A percentile compares a stretch with the other conserved stretches of the same genome.
These are phyloP conservation scores for Gavia stellata DNA, from an alignment of 2,113 vertebrate genomes.

Conservation along the genomic window DNA sequence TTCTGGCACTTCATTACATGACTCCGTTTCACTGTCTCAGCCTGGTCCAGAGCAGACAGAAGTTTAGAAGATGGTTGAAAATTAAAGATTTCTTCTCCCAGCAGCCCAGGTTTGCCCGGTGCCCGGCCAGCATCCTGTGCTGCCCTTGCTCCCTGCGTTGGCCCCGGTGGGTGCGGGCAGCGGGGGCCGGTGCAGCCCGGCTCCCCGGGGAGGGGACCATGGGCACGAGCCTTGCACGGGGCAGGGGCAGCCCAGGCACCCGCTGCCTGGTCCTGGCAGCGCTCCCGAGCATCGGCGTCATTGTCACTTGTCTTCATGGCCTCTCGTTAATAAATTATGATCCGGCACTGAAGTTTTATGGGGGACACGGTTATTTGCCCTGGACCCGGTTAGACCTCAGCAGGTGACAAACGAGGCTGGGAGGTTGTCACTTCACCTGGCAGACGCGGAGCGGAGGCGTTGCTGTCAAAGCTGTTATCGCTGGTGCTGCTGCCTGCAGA, in stretches of 20 bases:
- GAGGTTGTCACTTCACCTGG: background rate
- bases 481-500: background rate
- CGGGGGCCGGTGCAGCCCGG: accelerated
- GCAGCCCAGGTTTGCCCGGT: background rate
- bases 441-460: background rate
- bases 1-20: background rate
- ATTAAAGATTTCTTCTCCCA: background rate
- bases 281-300: accelerated
- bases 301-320: background rate
- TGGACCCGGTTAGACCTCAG: background rate
- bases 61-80: background rate
- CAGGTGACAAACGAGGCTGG: background rate
- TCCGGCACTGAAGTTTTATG: background rate
- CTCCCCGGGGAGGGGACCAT: accelerated
- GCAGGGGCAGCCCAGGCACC: background rate
- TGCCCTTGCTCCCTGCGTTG: accelerated
- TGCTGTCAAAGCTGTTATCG: background rate
- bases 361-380: background rate
- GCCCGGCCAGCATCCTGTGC: accelerated
- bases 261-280: background rate
- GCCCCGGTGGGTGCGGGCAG: background rate
- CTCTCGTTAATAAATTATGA: background rate
- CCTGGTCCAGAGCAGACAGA: background rate
- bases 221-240: background rate
- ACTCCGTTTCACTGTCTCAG: background rate